Evolutionary conservation across 2,888 invertebrate species (phyloP).

Genomic region (Nemotelus nigrinus): DNA sequence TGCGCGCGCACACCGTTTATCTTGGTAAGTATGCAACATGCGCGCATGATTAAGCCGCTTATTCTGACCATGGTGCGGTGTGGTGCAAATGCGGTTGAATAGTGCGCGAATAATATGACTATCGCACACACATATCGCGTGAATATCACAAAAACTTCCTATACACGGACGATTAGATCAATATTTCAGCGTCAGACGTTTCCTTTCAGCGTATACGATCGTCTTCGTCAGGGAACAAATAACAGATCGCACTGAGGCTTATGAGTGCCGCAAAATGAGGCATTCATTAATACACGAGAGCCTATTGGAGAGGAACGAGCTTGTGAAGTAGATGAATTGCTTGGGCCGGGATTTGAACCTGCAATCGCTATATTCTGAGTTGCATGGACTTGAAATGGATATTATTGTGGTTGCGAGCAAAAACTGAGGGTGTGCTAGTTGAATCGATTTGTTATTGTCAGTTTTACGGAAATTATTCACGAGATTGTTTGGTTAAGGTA

Average conservation of each 20-base stretch:
- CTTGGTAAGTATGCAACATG: background rate
- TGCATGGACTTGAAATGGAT: no score
- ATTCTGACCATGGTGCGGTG: conserved; percentile 35
- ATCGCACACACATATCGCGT: conserved; percentile 27
- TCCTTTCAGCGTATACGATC: conserved; percentile 35
- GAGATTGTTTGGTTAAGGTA: background rate
- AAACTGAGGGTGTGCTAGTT: conserved; percentile 51
- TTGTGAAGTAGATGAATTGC: conserved; percentile 13
- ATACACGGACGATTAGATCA: conserved; percentile 25
- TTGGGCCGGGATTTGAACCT: conserved; percentile 32
- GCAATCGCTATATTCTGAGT: background rate
- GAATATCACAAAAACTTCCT: conserved; percentile 14
- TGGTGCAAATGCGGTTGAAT: background rate
- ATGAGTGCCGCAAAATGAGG: background rate
- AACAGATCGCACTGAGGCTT: background rate
- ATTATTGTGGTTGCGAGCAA: no score
- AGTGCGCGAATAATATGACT: conserved; percentile 12
- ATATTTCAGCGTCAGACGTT: conserved; percentile 44
- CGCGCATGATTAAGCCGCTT: conserved; percentile 51
- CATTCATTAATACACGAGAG: background rate
- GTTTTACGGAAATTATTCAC: background rate
- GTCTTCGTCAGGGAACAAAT: conserved; percentile 16
- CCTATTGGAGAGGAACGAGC: background rate
- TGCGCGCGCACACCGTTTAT: conserved; percentile 42
- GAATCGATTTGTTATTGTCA: conserved; percentile 50